Base-by-base conservation (phyloP, 2,888 invertebrate genomes). In the Drosophila robusta region DNA sequence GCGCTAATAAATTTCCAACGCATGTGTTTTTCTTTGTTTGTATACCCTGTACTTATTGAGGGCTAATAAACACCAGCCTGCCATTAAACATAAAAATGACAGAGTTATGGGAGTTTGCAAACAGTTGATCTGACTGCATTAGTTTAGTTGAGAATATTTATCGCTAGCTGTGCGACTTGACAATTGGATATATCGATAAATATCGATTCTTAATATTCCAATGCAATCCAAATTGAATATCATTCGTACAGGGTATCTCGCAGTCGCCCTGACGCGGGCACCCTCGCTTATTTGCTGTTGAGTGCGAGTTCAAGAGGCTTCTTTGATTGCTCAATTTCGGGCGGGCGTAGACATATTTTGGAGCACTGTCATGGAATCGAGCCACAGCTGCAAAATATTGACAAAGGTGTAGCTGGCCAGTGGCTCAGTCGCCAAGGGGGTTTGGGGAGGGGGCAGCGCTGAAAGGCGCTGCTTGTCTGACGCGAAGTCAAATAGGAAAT, bases 351-450 rank as follows among this genome's bases (percentile, higher is more conserved):
- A 47, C 32, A 38, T 26, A 36, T 24, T 16, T 36, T 14, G 49
- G 42, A 47, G 68, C 58, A 54, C 55, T 29, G 62, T 42, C 49
- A 62, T 45, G 12, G 22, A 46, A 34, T 56, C 54, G 70, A 42
- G 60, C 9, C 57, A 44, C 71, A 68, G 85, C 78, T 69, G 75
- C 49, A 22, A 74, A 55, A 38, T 77, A 54, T 87, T 67, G 66
- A 77, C 73, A 86, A 49, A 82, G 82, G 72, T 75, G 82, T 51
- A 50, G 60, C 29, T 39, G 26, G 36, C 6, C 22, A 39, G 12
- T 26, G 45, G 0, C 41, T 58, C 39, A 44, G 24, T 16, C 29
- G 36, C 22, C 0, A 1, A 54, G 16, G 5, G 16, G 24, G 24
- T 22, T 9, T 12, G 32, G 22, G n/a, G 22, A 16, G 24, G 34